Base-by-base conservation (phyloP, 2,888 invertebrate genomes). In the Tetragonisca angustula region DNA sequence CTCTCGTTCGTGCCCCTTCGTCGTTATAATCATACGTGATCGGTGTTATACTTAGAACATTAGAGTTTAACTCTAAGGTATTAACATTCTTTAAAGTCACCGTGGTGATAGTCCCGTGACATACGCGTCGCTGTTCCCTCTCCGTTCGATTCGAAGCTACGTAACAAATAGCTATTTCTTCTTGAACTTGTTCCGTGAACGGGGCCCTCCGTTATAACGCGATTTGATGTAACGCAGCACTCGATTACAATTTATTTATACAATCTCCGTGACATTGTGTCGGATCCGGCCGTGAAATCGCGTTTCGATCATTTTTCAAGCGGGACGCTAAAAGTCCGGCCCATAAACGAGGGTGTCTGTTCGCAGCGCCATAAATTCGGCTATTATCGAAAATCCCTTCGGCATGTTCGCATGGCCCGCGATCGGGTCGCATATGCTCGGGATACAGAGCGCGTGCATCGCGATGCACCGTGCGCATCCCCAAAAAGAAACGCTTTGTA, bases 381-480 rank as follows among this genome's bases (percentile, higher is more conserved):
- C 79, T 90, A 90, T 90, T 90, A 90, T 90, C 83, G 90, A 88
- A 90, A 90, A 90, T 90, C 85, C 87, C 79, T 85, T 83, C 73
- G 59, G 64, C 67, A 59, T 17, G 80, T 72, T 72, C 49, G 56
- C 43, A 27, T 50, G 68, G 81, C 54, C 24, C 24, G 32, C 24
- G 32, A 32, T 50, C 32, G 61, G 24, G 62, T 27, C 65, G 74
- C 80, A 74, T 78, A 79, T 79, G 81, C 70, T 43, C 49, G 70
- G 50, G 11, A 9, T 43, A 43, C n/a, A 56, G 19, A 21, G 19
- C 52, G 68, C 54, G 74, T 65, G 77, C 52, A 61, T 65, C 77
- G 61, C 50, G 50, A 11, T 32, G 32, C 32, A 81, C 24, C 72
- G 50, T 78, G 69, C 56, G 71, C 56, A 50, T 36, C 73, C 59